Percentiles rank a stretch among this genome's conserved stretches.
Evolutionary conservation across 1,140 invertebrate species (phyloP).

Genomic region (Zaprionus camerounensis): DNA sequence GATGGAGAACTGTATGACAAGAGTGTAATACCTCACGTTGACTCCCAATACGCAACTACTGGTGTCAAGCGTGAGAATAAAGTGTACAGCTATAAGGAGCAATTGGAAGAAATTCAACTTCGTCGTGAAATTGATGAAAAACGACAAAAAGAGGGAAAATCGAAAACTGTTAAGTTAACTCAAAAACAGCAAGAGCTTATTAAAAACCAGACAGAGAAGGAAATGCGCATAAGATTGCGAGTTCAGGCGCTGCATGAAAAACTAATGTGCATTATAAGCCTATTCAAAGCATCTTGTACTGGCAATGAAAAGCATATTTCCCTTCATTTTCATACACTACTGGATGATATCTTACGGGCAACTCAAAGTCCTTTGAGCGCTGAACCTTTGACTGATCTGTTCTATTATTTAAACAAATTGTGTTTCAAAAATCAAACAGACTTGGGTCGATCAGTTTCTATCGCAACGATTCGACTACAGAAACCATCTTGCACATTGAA

Average conservation of each 20-base stretch:
- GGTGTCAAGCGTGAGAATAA: conserved; percentile 97
- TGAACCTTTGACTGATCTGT: conserved; percentile 87
- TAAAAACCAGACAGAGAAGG: conserved; percentile 94
- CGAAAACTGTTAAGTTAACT: conserved; percentile 89
- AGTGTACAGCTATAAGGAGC: conserved; percentile 98
- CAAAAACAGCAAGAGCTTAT: conserved; percentile 97
- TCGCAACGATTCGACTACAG: conserved; percentile 88
- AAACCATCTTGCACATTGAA: conserved; percentile 93
- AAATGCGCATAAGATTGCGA: conserved; percentile 89
- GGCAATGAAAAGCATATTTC: conserved; percentile 88
- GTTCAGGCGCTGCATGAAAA: conserved; percentile 86
- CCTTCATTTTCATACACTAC: conserved; percentile 87
- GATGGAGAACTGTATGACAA: conserved; percentile 97
- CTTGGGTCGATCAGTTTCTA: conserved; percentile 85
- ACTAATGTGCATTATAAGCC: conserved; percentile 87
- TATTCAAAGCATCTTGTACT: conserved; percentile 87
- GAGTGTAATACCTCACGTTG: conserved; percentile 91
- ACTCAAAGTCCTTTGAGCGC: conserved; percentile 90
- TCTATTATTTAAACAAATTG: conserved; percentile 85
- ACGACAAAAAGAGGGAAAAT: conserved; percentile 91
- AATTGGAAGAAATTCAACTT: conserved; percentile 96
- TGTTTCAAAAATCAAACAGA: conserved; percentile 50
- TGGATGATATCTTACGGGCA: conserved; percentile 87
- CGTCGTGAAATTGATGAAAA: conserved; percentile 97
- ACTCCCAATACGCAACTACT: conserved; percentile 88